Evolutionary conservation across 1,140 invertebrate genomes (phyloP).

Genomic region (Caligus rogercresseyi): DNA sequence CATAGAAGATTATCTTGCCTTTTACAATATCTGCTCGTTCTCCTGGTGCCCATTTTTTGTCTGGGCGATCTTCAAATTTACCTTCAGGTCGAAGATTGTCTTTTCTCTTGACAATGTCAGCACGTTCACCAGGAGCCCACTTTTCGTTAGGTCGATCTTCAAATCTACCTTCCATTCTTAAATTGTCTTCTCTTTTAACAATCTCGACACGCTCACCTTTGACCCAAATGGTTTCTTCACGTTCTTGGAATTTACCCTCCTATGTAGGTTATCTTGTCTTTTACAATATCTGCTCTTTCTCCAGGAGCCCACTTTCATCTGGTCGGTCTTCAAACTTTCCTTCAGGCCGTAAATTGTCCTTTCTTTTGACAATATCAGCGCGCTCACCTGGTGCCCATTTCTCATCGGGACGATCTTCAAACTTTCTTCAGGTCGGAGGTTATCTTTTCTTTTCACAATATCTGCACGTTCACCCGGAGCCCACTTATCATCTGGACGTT

Average conservation of each 20-base stretch:
- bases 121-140: constrained; percentile 16
- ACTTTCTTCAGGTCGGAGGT: background rate
- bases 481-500: constrained; percentile 30
- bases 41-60: no score
- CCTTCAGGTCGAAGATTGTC: no score
- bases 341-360: no score
- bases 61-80: no score
- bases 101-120: constrained; percentile 11
- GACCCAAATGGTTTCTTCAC: constrained; percentile 21
- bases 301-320: no score
- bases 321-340: no score
- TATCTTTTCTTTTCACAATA: background rate
- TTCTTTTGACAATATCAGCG: constrained; percentile 29
- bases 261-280: constrained; percentile 23
- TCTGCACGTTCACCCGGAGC: constrained; percentile 24
- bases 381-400: no score
- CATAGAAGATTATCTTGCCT: constrained; percentile 23
- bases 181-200: constrained; percentile 32
- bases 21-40: constrained; percentile 23
- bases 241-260: constrained; percentile 22
- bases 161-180: constrained; percentile 24
- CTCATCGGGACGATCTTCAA: no score
- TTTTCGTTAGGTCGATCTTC: constrained; percentile 27
- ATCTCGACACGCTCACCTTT: constrained; percentile 30
- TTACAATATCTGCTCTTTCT: constrained; percentile 23